Evolutionary conservation across 2,797 vertebrate species (phyloP).

Genomic region (Bovichtus diacanthus): DNA sequence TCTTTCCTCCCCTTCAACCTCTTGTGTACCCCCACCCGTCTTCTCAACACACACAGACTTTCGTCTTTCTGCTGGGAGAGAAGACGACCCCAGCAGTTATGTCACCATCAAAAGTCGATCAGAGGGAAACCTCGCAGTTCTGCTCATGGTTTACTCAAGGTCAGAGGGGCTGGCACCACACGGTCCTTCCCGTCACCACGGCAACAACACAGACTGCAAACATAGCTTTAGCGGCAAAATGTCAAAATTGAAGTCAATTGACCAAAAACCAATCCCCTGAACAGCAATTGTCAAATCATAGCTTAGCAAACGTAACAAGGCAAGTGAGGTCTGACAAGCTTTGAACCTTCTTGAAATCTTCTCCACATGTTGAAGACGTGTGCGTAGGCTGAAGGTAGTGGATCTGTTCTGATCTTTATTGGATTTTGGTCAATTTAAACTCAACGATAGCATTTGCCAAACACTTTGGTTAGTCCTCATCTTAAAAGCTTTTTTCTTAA

Average conservation of each 20-base stretch:
- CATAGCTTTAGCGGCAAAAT: conserved; percentile 37
- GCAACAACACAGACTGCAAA: conserved; percentile 55
- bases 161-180: conserved; percentile 25
- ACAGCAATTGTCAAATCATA: neutral
- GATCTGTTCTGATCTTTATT: no score
- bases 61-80: neutral
- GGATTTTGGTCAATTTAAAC: no score
- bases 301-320: neutral
- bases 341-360: neutral
- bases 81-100: conserved; percentile 29
- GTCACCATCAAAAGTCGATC: conserved; percentile 38
- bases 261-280: neutral
- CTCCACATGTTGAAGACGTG: neutral
- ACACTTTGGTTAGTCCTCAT: neutral
- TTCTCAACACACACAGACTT: neutral
- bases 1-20: conserved; percentile 17
- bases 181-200: conserved; percentile 27
- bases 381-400: no score
- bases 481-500: neutral
- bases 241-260: conserved; percentile 14
- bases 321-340: neutral
- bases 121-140: conserved; percentile 25
- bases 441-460: no score
- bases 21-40: neutral
- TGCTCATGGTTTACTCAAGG: conserved; percentile 35